Evolutionary conservation across 2,797 vertebrate species (phyloP), one percentile per base, ranked within the genome.

Genomic region (Neostethus bicornis): DNA sequence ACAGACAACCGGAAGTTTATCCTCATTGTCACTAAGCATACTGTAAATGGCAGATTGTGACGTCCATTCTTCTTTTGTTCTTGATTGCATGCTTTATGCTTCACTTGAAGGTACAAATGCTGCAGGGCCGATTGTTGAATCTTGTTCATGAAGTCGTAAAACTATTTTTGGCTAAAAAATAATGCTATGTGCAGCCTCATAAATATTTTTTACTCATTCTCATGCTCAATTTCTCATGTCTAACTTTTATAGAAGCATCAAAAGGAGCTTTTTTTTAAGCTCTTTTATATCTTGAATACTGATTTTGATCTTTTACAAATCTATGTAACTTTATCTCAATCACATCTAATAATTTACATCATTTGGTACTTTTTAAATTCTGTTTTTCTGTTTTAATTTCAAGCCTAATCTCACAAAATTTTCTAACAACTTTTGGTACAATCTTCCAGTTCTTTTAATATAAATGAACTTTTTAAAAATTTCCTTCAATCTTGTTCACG

Each of bases 191-290:
- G 72, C 76, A 61, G 32, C 44, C 32, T 51, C 48, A 39, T 80
- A 55, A 75, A 68, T 72, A 71, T 70, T 79, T 79, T 3, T 67
- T 71, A 56, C 51, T 52, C 41, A 56, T 73, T 54, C 83, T 87
- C 81, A 83, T 85, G 81, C 55, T n/a, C 59, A 51, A 61, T 35
- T 71, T 60, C 66, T 79, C 69, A 73, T 29, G 29, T 61, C 17
- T 42, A 38, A 61, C 29, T 49, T 14, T 35, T 12, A 39, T 11
- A 34, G 39, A n/a, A 8, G 58, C 19, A 11, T 50, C 10, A 44
- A 45, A 17, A 43, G n/a, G 6, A 53, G 20, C 19, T 41, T 51
- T 11, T 58, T 19, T 51, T 43, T 43, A 16, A 17, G 4, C 20
- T 42, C 29, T 46, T 35, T 41, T 41, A 41, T 19, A 9, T 25